phyloP scores from a whole-genome alignment of 2,888 invertebrate genomes.

The Eledona agricola region DNA sequence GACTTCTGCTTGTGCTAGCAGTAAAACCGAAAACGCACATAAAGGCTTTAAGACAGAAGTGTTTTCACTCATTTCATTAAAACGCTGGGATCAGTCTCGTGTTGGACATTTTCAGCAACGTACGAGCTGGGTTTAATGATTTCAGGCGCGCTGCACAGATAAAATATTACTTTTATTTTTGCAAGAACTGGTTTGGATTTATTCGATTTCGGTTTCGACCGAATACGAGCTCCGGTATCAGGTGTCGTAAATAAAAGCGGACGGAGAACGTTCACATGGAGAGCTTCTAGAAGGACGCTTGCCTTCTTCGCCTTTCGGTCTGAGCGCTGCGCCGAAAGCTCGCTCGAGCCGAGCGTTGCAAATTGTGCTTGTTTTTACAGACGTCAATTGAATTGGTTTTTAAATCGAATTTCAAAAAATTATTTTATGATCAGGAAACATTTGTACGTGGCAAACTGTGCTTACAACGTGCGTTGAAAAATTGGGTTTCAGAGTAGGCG shows the following conservation, averaged over 20 bases:
- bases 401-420: too few relatives aligned
- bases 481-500: too few relatives aligned
- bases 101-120: too few relatives aligned
- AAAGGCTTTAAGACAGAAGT: too few relatives aligned
- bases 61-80: slow-evolving; percentile 5
- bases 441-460: too few relatives aligned
- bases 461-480: too few relatives aligned
- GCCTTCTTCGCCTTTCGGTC: slow-evolving; percentile 15
- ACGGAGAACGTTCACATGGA: slow-evolving; percentile 30
- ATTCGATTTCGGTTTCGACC: slow-evolving; percentile 44
- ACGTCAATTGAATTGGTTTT: too few relatives aligned
- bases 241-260: slow-evolving; percentile 34
- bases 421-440: too few relatives aligned
- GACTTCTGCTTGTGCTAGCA: slow-evolving; percentile 9
- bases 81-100: slow-evolving; percentile 3
- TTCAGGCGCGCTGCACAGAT: slow-evolving; percentile 13
- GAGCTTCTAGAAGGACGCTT: slow-evolving; percentile 25
- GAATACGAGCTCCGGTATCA: slow-evolving; percentile 35
- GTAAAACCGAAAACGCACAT: slow-evolving; percentile 7
- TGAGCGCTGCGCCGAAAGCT: too few relatives aligned
- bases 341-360: too few relatives aligned
- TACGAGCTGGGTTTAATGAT: slow-evolving; percentile 23
- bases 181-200: slow-evolving; percentile 43
- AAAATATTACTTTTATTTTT: slow-evolving; percentile 33
- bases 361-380: too few relatives aligned